A percentile compares a stretch with the other conserved stretches of the same genome.
phyloP scores from a whole-genome alignment of 2,888 invertebrate species.

The Eupithecia centaureata region DNA sequence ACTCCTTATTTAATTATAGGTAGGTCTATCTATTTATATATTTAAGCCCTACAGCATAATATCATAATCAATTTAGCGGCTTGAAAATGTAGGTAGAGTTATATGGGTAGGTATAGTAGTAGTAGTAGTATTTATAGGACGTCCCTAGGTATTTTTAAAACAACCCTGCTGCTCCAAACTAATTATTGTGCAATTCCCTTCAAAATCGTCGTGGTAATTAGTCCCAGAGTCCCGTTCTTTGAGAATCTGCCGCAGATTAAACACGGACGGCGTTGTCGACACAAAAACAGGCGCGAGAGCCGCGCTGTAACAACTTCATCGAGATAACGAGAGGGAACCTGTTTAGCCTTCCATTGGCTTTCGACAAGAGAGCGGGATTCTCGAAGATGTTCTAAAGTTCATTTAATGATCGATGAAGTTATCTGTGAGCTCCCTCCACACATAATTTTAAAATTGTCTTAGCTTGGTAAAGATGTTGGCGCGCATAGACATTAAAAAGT shows the following conservation, averaged over 20 bases:
- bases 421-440: neutral
- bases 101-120: too few species aligned
- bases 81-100: too few species aligned
- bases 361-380: constrained; percentile 7
- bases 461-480: too few species aligned
- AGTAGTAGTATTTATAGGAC: too few species aligned
- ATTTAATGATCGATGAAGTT: neutral
- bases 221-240: constrained; percentile 18
- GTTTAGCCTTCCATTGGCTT: constrained; percentile 38
- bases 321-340: constrained; percentile 72
- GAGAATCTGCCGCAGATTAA: constrained; percentile 29
- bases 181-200: constrained; percentile 2
- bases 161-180: neutral
- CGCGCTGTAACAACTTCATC: constrained; percentile 79
- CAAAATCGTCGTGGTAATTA: constrained; percentile 19
- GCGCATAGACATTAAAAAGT: too few species aligned
- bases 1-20: too few species aligned
- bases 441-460: too few species aligned
- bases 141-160: too few species aligned
- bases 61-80: too few species aligned
- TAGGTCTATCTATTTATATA: too few species aligned
- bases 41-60: too few species aligned
- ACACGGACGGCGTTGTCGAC: constrained; percentile 33
- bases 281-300: constrained; percentile 71
- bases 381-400: neutral